Base-by-base conservation (phyloP, 1,140 invertebrate species). In the Drosophila eugracilis region DNA sequence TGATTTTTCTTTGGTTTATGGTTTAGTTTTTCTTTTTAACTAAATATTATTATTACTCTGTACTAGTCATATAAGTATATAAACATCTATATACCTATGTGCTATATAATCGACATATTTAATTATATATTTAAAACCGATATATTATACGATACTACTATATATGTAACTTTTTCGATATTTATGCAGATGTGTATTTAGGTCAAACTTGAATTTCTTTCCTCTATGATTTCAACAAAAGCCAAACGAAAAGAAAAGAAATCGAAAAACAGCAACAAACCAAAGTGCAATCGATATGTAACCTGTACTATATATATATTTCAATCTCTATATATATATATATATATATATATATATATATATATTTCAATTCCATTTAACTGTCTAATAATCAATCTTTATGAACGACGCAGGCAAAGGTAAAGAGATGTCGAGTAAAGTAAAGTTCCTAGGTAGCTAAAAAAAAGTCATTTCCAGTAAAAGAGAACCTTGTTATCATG, bases 181-280 rank as follows among this genome's bases (percentile, higher is more conserved):
- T 85, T 81, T 67, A 85, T 86, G 77, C 77, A 77, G 77, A 85
- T 62, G 58, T 77, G 77, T 85, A 85, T 86, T 85, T 85, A 85
- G 81, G 81, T 55, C 30, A 58, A 81, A 79, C 66, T 73, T 73
- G 47, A 80, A 84, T 69, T 85, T 80, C 53, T 73, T 76, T 62
- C 50, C 60, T 49, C 70, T 79, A 75, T 75, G 42, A 70, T 78
- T 72, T 78, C 30, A 49, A 55, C 28, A 74, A 74, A 37, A 60
- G 48, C 63, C 45, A 75, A 75, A 74, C 39, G 42, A 45, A 39
- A 52, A 55, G 42, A 45, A 39, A 52, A 55, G 17, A 41, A 59
- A 54, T 37, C 42, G 10, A 45, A 53, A 71, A 86, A 85, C 80
- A 76, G 72, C 59, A 85, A 85, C 79, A 84, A 84, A 84, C 79